Percentiles rank a stretch among this genome's conserved stretches.
Conservation (phyloP, 2,113 vertebrate genomes). For the Ptyas mucosa region DNA sequence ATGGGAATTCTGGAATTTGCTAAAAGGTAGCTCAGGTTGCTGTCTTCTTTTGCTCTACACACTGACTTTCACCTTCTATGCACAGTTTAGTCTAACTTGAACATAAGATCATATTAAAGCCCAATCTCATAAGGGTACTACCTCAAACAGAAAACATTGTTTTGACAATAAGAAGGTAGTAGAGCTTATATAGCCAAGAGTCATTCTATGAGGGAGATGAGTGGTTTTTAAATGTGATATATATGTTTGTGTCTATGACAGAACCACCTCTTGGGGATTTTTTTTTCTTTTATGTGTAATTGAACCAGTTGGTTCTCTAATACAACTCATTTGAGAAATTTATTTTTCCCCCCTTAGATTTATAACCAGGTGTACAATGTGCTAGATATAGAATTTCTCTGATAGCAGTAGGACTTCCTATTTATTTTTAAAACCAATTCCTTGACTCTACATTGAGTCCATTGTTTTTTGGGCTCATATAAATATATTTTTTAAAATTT, state of each 20-base stretch:
- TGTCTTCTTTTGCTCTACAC: conserved; percentile 48
- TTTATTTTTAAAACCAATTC: background rate
- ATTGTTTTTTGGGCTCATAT: background rate
- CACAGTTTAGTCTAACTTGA: conserved; percentile 62
- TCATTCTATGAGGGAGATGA: background rate
- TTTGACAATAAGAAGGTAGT: conserved; percentile 33
- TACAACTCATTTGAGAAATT: background rate
- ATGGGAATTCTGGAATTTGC: conserved; percentile 73
- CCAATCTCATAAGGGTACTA: background rate
- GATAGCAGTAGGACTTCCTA: background rate
- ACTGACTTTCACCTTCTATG: conserved; percentile 47
- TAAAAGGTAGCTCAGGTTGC: conserved; percentile 64
- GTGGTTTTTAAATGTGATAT: background rate
- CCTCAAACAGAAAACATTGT: conserved; percentile 41
- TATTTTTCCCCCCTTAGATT: background rate
- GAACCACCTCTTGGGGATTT: background rate
- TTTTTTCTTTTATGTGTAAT: background rate
- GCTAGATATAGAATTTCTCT: background rate
- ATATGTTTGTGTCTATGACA: background rate
- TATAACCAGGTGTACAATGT: background rate
- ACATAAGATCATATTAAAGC: conserved; percentile 35
- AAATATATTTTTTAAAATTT: no score
- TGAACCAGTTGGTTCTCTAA: background rate
- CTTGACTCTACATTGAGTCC: background rate
- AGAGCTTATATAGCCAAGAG: conserved; percentile 21